A percentile compares a stretch with the other conserved stretches of the same genome.
phyloP scores from a whole-genome alignment of 2,113 vertebrate species.

The Symphodus melops region DNA sequence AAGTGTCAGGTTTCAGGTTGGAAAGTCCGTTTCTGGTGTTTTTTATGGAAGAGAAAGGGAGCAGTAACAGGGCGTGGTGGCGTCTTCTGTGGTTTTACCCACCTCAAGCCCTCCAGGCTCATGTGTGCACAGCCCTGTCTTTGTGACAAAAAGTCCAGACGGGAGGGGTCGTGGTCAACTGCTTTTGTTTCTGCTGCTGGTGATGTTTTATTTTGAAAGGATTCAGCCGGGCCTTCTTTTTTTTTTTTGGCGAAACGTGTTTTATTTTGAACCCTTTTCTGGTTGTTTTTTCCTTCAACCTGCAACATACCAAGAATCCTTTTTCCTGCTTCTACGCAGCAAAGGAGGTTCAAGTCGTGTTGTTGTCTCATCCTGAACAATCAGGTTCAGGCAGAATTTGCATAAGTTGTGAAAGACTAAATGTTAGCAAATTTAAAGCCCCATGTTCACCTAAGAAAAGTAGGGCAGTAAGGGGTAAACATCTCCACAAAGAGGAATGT shows the following conservation, averaged over 20 bases:
- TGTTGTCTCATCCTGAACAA: no score
- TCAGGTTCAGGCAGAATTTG: slow-evolving; percentile 22
- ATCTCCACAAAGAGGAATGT: slow-evolving; percentile 31
- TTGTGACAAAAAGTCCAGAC: slow-evolving; percentile 62
- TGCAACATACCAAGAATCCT: no score
- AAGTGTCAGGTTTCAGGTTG: slow-evolving; percentile 79
- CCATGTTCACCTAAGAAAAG: slow-evolving; percentile 10
- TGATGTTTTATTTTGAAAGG: slow-evolving; percentile 42
- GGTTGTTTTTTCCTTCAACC: no score
- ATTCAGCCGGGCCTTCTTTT: slow-evolving; percentile 31
- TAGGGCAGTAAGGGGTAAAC: slow-evolving; percentile 43
- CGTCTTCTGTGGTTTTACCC: slow-evolving; percentile 75
- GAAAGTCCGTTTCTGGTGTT: slow-evolving; percentile 77
- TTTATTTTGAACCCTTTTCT: not conserved
- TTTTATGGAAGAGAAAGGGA: slow-evolving; percentile 70
- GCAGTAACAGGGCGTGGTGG: slow-evolving; percentile 73
- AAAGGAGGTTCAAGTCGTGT: no score
- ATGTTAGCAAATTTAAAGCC: not conserved
- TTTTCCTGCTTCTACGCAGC: no score
- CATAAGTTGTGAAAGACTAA: slow-evolving; percentile 8
- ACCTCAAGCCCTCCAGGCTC: slow-evolving; percentile 66
- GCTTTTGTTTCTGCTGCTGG: slow-evolving; percentile 47
- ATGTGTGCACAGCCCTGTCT: slow-evolving; percentile 47
- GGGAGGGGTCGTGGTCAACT: slow-evolving; percentile 57
- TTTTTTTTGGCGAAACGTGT: slow-evolving; percentile 22